Evolutionary conservation across 2,888 invertebrate genomes (phyloP), one percentile per base, ranked within the genome.

Genomic region (Nudaria mundana): DNA sequence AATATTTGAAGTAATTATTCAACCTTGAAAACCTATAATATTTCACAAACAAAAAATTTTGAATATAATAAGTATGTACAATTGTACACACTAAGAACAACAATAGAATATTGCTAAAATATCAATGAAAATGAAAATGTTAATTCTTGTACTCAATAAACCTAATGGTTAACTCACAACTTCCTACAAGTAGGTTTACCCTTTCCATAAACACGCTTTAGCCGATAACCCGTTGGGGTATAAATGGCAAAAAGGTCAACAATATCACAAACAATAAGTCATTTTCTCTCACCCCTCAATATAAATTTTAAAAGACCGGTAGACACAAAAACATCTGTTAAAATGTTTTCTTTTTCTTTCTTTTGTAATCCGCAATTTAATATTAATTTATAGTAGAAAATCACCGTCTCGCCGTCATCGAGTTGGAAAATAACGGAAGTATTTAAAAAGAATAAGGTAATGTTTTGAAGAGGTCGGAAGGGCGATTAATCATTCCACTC

Each of bases 391-490:
- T 80, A 76, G 76, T 71, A 74, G 70, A 76, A 81, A 81, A 80
- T 73, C 76, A 73, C 78, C 78, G 76, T 76, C 82, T 80, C 76
- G 75, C 71, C 76, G 78, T 73, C 82, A 83, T 79, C 80, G 84
- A 79, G 76, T 80, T 75, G 85, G 85, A 88, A 88, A 88, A 88
- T 87, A 83, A 76, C 83, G 87, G 86, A 87, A 84, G 85, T 86
- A n/a, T n/a, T 83, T 87, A 83, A 84, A 78, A 82, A 81, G 83
- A 81, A 84, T 80, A 81, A 82, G 78, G 76, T 84, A 75, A 76
- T 86, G 80, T 88, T 88, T 86, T 84, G 81, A 86, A 85, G 85
- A 85, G 86, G 85, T 84, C 79, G 81, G 71, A 69, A 71, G 76
- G 84, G 84, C 82, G 84, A 88, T 88, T 88, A 86, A 88, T 88